Evolutionary conservation across 2,888 invertebrate genomes (phyloP), one percentile per base, ranked within the genome.

Genomic region (Hypsopygia costalis): DNA sequence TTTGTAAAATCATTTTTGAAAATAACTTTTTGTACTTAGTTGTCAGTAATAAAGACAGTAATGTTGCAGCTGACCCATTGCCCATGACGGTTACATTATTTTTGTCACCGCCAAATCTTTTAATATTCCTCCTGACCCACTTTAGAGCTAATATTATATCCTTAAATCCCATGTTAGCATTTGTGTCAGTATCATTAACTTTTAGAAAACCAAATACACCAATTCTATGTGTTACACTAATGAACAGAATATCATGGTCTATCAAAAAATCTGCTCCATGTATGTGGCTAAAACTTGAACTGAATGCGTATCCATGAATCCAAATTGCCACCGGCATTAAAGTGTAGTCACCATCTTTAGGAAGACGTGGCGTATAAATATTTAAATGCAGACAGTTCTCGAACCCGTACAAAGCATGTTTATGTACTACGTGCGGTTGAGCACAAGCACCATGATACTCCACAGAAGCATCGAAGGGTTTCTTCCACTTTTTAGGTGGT

Each of bases 361-460:
- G 72, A 44, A 91, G 54, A 41, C 65, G 64, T 1, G 92, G 92
- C 4, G 92, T 91, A 60, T 91, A 94, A 4, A 94, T 91, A 63
- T 94, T 94, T n/a, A 94, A 57, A 54, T 91, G 90, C 0, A 94
- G 85, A 53, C 94, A 94, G 60, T 92, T 90, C 69, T 92, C 92
- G 34, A 70, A 71, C 4, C 92, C 92, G 58, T 68, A 81, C 11
- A 71, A 11, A 1, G 58, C 66, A 11, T 74, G 51, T 54, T 75
- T 81, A 40, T 85, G 80, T 11, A 76, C 71, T 6, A 87, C 74
- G 44, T 91, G 91, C 0, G 83, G 55, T 69, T 94, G 94, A 0
- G 93, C 92, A 66, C 94, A 94, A 0, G 83, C 69, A 0, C 83
- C 85, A 30, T 71, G 72, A 30, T 69, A 77, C 48, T 71, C 72